phyloP scores from a whole-genome alignment of 2,113 vertebrate genomes.

The Poicephalus meyeri region DNA sequence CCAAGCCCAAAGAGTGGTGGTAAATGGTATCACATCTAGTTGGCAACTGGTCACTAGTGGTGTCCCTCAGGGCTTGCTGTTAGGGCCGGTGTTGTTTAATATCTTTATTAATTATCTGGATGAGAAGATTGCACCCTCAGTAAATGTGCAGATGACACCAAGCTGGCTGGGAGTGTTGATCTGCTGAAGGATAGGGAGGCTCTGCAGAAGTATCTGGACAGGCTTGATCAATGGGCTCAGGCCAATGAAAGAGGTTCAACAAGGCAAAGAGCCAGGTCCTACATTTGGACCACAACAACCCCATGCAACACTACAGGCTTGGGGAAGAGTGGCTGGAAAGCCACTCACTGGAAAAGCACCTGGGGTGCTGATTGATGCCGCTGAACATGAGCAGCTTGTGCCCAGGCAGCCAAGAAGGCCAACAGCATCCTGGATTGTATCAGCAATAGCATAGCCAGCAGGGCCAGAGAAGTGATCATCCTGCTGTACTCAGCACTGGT shows the following conservation, averaged over 20 bases:
- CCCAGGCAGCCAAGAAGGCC: background rate
- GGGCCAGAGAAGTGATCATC: background rate
- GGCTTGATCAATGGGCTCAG: background rate
- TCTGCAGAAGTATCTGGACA: background rate
- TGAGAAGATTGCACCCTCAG: background rate
- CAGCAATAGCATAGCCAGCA: background rate
- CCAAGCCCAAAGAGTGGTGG: background rate
- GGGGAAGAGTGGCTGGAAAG: background rate
- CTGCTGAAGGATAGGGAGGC: background rate
- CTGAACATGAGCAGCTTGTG: accelerated
- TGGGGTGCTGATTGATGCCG: background rate
- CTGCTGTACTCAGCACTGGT: accelerated
- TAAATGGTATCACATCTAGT: background rate
- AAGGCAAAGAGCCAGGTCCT: background rate
- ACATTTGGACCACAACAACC: background rate
- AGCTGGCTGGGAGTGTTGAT: background rate
- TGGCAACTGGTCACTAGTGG: background rate
- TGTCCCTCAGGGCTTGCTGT: background rate
- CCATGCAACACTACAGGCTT: background rate
- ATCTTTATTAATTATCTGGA: background rate
- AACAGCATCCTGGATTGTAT: background rate
- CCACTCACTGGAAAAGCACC: background rate
- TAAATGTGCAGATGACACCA: background rate
- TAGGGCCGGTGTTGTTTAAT: background rate
- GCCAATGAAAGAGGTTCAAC: background rate